Conservation (phyloP, 2,888 invertebrate genomes). For the Polyploca ridens region DNA sequence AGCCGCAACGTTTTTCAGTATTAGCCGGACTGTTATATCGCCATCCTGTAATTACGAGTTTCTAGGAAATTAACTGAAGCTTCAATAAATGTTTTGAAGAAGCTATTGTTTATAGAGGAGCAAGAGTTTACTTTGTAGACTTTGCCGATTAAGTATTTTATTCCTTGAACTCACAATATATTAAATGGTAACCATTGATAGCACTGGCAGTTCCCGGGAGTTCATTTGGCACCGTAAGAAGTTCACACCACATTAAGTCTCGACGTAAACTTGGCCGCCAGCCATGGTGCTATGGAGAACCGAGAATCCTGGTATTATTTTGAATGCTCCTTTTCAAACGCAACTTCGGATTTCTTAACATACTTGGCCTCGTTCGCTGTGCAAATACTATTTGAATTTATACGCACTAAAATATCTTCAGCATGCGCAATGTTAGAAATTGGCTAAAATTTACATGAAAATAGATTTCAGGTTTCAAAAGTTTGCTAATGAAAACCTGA, state of each 20-base stretch:
- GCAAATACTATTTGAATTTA: slow-evolving; percentile 27
- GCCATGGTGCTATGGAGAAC: slow-evolving; percentile 56
- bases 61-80: not conserved
- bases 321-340: slow-evolving; percentile 41
- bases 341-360: slow-evolving; percentile 23
- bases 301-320: slow-evolving; percentile 47
- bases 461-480: no score
- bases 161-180: slow-evolving; percentile 25
- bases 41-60: not conserved
- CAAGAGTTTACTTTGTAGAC: not conserved
- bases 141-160: slow-evolving; percentile 22
- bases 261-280: slow-evolving; percentile 60
- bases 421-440: no score
- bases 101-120: slow-evolving; percentile 25
- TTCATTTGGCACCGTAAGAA: slow-evolving; percentile 72
- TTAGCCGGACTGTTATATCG: not conserved
- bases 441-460: no score
- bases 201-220: slow-evolving; percentile 52
- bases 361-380: slow-evolving; percentile 23
- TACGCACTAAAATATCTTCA: not conserved
- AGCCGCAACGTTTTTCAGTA: not conserved
- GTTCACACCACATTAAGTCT: slow-evolving; percentile 74
- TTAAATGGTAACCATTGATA: slow-evolving; percentile 35
- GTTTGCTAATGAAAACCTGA: no score
- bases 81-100: slow-evolving; percentile 15